Percentiles rank a stretch among this genome's conserved stretches.
Conservation (phyloP, 2,113 vertebrate genomes). For the Paralichthys olivaceus region DNA sequence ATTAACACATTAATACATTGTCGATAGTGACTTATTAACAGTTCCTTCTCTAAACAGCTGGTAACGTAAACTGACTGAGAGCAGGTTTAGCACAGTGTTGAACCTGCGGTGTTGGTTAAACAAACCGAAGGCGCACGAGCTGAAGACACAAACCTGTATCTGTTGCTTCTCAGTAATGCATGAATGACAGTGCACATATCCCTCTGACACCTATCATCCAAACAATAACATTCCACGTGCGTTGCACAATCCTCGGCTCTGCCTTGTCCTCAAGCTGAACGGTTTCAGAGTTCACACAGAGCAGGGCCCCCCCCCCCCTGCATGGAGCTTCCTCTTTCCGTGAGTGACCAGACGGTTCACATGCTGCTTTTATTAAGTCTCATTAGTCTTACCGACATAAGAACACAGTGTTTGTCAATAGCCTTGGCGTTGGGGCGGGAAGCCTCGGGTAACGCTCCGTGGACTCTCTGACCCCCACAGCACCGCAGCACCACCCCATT, state of each 20-base stretch:
- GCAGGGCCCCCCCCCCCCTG: not conserved
- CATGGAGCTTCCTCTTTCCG: slow-evolving; percentile 17
- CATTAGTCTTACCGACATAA: slow-evolving; percentile 68
- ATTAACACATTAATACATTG: too few relatives aligned
- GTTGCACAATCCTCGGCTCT: slow-evolving; percentile 25
- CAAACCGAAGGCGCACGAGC: not conserved
- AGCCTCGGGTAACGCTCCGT: slow-evolving; percentile 18
- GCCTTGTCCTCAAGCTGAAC: slow-evolving; percentile 3
- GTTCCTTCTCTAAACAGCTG: too few relatives aligned
- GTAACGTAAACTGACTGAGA: not conserved
- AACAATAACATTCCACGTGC: slow-evolving; percentile 43
- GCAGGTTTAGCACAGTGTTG: too few relatives aligned
- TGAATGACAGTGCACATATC: slow-evolving; percentile 40
- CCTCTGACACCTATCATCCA: slow-evolving; percentile 12
- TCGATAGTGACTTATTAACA: too few relatives aligned
- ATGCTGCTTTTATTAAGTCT: slow-evolving; percentile 68
- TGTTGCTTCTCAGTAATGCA: not conserved
- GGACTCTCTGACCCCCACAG: slow-evolving; percentile 4
- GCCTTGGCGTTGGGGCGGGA: slow-evolving; percentile 20
- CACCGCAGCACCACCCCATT: slow-evolving; percentile 19
- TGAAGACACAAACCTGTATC: not conserved
- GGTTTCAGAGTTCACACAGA: not conserved
- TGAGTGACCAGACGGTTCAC: slow-evolving; percentile 39
- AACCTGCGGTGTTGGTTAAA: not conserved
- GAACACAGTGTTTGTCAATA: slow-evolving; percentile 57